phyloP scores from a whole-genome alignment of 2,888 invertebrate genomes.

The Drosophila lacicola region DNA sequence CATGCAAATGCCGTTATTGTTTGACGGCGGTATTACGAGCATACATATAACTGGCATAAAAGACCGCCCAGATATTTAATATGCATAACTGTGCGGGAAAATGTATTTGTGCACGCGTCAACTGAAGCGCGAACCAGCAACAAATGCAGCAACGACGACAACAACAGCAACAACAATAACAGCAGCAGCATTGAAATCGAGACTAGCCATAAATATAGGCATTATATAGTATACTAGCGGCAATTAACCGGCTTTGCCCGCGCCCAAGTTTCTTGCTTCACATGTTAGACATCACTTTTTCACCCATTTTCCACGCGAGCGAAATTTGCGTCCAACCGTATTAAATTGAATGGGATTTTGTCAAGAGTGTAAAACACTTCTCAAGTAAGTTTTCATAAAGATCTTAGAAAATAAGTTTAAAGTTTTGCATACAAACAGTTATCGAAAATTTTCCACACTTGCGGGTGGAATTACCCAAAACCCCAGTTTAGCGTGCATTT shows the following conservation, averaged over 20 bases:
- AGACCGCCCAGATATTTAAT: conserved; percentile 60
- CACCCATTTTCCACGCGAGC: not conserved
- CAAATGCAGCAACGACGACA: conserved; percentile 28
- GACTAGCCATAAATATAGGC: conserved; percentile 26
- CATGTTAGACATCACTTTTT: not conserved
- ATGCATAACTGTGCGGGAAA: conserved; percentile 60
- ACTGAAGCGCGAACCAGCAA: conserved; percentile 47
- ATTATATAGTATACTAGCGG: conserved; percentile 3
- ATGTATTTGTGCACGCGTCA: conserved; percentile 47
- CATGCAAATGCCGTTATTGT: conserved; percentile 44
- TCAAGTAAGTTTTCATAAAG: too few species aligned
- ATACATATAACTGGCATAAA: conserved; percentile 9
- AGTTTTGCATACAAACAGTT: too few species aligned
- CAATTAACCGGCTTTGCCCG: conserved; percentile 9
- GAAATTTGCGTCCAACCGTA: not conserved
- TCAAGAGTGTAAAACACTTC: too few species aligned
- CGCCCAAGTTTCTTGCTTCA: not conserved
- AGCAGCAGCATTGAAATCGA: conserved; percentile 36
- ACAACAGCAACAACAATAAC: conserved; percentile 1
- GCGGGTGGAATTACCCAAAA: too few species aligned
- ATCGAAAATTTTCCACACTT: too few species aligned
- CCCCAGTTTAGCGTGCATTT: too few species aligned
- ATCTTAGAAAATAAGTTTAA: too few species aligned
- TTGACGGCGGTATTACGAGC: conserved; percentile 4
- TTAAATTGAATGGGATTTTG: not conserved